These are phyloP conservation scores for Andricus grossulariae DNA, from an alignment of 1,140 invertebrate genomes.

Conservation along the genomic window DNA sequence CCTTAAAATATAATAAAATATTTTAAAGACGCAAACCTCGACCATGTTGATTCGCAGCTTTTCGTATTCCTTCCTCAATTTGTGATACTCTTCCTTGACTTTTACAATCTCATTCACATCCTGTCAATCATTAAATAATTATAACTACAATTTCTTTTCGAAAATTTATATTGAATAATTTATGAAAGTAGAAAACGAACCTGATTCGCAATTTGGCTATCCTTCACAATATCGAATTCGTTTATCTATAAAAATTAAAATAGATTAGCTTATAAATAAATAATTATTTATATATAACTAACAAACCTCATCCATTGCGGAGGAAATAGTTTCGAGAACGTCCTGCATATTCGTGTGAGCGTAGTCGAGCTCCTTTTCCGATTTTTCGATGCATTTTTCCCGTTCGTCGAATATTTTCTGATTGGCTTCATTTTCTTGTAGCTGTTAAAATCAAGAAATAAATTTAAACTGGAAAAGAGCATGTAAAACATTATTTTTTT, in stretches of 20 bases:
- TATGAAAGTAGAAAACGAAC: not conserved
- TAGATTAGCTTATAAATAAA: conserved; percentile 18
- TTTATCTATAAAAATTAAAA: conserved; percentile 25
- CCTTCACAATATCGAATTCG: conserved; percentile 4
- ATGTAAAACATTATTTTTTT: conserved; percentile 35
- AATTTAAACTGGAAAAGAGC: conserved; percentile 34
- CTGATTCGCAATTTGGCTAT: not conserved
- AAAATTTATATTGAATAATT: conserved; percentile 17
- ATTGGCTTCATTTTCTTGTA: conserved; percentile 57
- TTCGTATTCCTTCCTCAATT: conserved; percentile 62
- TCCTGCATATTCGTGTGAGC: conserved; percentile 71
- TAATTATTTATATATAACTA: conserved; percentile 35
- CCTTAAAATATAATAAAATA: not conserved
- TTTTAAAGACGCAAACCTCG: conserved; percentile 42
- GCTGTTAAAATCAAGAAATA: conserved; percentile 48
- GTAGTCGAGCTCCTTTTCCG: conserved; percentile 68
- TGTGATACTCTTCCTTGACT: conserved; percentile 60
- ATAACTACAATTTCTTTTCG: not conserved
- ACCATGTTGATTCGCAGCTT: conserved; percentile 56
- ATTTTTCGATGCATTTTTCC: conserved; percentile 59
- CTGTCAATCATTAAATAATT: conserved; percentile 36
- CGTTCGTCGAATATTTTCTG: conserved; percentile 60
- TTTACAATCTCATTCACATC: conserved; percentile 55
- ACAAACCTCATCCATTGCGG: conserved; percentile 59
- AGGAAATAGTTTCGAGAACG: conserved; percentile 61